These are phyloP conservation scores for Heliconius erato DNA, from an alignment of 2,888 invertebrate genomes.

Conservation along the genomic window DNA sequence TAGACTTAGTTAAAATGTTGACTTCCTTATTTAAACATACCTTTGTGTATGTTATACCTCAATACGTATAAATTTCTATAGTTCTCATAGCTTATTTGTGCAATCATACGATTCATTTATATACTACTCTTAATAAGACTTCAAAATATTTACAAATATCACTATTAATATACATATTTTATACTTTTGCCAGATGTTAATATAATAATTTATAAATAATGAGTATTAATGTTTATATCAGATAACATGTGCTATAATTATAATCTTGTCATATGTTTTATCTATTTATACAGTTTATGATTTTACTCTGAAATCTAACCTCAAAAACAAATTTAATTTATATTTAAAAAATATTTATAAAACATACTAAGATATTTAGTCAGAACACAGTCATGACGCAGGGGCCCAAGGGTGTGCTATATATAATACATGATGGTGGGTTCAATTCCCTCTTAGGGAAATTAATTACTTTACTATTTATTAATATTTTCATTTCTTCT, in stretches of 20 bases:
- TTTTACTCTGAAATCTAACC: background rate
- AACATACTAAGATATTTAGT: too few relatives aligned
- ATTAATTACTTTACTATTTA: too few relatives aligned
- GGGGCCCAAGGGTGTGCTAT: too few relatives aligned
- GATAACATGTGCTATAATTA: constrained; percentile 13
- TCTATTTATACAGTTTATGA: background rate
- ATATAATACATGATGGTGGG: too few relatives aligned
- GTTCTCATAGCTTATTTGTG: constrained; percentile 36
- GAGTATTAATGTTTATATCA: constrained; percentile 3
- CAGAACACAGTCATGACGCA: too few relatives aligned
- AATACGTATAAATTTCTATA: constrained; percentile 45
- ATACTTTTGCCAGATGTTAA: constrained; percentile 18
- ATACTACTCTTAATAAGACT: background rate
- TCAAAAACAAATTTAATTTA: background rate
- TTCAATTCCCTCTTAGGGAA: too few relatives aligned
- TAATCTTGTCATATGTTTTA: constrained; percentile 9
- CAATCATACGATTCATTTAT: background rate
- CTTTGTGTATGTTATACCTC: constrained; percentile 50
- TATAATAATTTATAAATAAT: constrained; percentile 8
- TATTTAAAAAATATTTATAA: background rate
- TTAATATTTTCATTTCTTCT: too few relatives aligned
- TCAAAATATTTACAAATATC: background rate
- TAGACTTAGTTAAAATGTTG: constrained; percentile 15
- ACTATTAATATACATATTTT: constrained; percentile 2
- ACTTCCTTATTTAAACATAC: constrained; percentile 40